Conservation (phyloP, 2,888 invertebrate genomes). For the Thymelicus lineola region DNA sequence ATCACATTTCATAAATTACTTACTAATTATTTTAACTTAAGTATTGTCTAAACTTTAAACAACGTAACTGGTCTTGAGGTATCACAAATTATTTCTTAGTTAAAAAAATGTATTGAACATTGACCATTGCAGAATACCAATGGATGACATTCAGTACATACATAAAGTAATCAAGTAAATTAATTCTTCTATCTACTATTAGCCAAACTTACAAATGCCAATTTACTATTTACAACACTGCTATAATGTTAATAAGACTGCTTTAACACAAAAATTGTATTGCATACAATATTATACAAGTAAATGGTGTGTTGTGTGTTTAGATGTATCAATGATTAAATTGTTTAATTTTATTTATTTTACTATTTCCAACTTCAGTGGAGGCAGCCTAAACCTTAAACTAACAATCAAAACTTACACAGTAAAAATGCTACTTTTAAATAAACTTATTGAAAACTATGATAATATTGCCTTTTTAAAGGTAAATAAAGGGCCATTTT, state of each 20-base stretch:
- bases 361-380: not conserved
- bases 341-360: slow-evolving; percentile 1
- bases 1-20: slow-evolving; percentile 1
- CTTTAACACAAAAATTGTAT: slow-evolving; percentile 26
- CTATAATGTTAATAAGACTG: slow-evolving; percentile 25
- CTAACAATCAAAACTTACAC: not conserved
- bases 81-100: slow-evolving; percentile 19
- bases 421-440: not conserved
- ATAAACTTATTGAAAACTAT: not conserved
- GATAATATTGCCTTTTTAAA: not conserved
- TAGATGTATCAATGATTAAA: slow-evolving; percentile 11
- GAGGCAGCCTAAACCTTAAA: not conserved
- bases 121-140: not conserved
- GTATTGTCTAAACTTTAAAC: slow-evolving; percentile 13
- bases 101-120: not conserved
- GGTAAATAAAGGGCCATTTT: not conserved
- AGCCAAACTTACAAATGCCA: slow-evolving; percentile 28
- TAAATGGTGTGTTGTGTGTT: slow-evolving; percentile 19
- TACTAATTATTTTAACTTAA: slow-evolving; percentile 2
- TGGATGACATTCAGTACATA: not conserved
- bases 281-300: slow-evolving; percentile 14
- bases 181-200: slow-evolving; percentile 4
- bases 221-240: slow-evolving; percentile 18
- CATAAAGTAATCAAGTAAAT: not conserved
- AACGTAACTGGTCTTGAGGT: slow-evolving; percentile 7